These are phyloP conservation scores for Bergia puertoricense DNA, from an alignment of 92 coral and sea anemone genomes.

Conservation along the genomic window DNA sequence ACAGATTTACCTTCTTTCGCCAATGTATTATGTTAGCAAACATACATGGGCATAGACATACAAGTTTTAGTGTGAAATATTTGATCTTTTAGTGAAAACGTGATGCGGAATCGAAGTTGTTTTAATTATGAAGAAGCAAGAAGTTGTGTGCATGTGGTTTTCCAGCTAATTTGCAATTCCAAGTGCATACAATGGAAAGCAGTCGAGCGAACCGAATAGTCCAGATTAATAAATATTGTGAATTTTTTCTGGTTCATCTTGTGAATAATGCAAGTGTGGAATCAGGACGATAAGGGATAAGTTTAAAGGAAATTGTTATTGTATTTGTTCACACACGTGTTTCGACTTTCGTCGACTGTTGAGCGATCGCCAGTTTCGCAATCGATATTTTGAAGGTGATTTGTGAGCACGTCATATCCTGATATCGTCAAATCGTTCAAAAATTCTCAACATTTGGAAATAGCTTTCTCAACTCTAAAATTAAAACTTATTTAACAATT, in stretches of 20 bases:
- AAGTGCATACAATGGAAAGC: slow-evolving; percentile 21
- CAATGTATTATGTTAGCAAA: neutral
- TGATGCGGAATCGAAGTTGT: slow-evolving; percentile 2
- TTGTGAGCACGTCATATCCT: neutral
- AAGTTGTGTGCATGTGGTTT: slow-evolving; percentile 57
- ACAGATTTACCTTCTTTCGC: neutral
- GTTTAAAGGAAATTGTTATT: neutral
- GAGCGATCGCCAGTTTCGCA: neutral
- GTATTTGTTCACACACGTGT: slow-evolving; percentile 26
- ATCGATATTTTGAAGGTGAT: neutral
- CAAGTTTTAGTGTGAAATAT: neutral
- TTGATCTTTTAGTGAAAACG: neutral
- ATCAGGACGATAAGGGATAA: neutral
- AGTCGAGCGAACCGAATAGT: slow-evolving; percentile 3
- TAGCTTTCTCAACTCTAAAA: neutral
- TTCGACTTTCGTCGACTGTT: neutral
- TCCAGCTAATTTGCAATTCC: slow-evolving; percentile 64
- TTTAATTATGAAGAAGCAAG: neutral
- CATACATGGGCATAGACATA: neutral
- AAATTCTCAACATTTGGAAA: neutral
- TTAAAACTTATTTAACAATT: neutral
- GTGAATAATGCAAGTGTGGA: slow-evolving; percentile 7
- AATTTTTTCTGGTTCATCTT: neutral
- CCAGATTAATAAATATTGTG: neutral
- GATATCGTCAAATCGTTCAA: neutral